phyloP scores from a whole-genome alignment of 2,113 vertebrate genomes.

The Pelecanoides urinatrix region DNA sequence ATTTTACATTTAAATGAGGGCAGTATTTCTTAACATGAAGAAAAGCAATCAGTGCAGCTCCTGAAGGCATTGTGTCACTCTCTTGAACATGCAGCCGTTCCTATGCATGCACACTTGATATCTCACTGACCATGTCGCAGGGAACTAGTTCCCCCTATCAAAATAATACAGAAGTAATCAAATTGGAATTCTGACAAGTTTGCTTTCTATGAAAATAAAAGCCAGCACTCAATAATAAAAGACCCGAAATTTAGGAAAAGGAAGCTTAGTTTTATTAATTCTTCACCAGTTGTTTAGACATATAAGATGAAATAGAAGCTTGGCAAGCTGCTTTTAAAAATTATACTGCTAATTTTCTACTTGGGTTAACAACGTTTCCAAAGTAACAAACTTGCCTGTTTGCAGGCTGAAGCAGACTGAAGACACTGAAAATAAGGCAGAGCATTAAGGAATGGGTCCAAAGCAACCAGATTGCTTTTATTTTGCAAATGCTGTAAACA shows the following conservation, averaged over 20 bases:
- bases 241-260: background rate
- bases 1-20: background rate
- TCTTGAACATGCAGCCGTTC: background rate
- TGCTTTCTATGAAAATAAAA: background rate
- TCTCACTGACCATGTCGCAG: background rate
- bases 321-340: background rate
- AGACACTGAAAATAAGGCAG: background rate
- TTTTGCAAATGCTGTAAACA: background rate
- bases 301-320: background rate
- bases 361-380: background rate
- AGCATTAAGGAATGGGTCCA: background rate
- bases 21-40: background rate
- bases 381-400: background rate
- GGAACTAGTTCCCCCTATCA: accelerated
- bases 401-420: background rate
- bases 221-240: background rate
- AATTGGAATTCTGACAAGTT: background rate
- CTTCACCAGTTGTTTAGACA: background rate
- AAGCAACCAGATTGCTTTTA: background rate
- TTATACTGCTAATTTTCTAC: background rate
- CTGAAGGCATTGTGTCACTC: background rate
- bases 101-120: background rate
- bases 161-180: background rate
- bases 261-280: background rate
- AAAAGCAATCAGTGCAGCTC: background rate